phyloP scores from a whole-genome alignment of 2,888 invertebrate genomes.

The Sinelater perroti region DNA sequence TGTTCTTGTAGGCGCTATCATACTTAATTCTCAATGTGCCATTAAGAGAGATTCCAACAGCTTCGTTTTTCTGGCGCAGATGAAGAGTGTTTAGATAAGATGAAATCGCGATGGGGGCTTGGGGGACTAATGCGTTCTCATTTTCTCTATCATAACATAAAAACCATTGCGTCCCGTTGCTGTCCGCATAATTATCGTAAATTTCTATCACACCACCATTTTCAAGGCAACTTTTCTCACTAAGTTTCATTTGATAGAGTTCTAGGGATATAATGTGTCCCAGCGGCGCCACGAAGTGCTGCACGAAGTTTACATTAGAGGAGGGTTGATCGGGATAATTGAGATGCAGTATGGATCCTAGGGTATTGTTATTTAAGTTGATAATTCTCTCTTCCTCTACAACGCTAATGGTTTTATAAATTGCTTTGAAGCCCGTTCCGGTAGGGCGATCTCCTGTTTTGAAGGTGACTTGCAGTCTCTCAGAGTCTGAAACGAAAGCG shows the following conservation, averaged over 20 bases:
- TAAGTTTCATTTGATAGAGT: slow-evolving; percentile 61
- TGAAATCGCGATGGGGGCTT: slow-evolving; percentile 67
- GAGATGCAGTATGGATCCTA: slow-evolving; percentile 64
- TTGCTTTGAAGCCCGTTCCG: slow-evolving; percentile 73
- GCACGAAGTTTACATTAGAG: slow-evolving; percentile 63
- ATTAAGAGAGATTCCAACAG: slow-evolving; percentile 66
- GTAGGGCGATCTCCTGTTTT: slow-evolving; percentile 71
- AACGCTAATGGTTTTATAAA: slow-evolving; percentile 66
- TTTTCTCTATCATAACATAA: slow-evolving; percentile 64
- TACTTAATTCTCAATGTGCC: slow-evolving; percentile 69
- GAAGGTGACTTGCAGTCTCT: slow-evolving; percentile 69
- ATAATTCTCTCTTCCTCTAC: slow-evolving; percentile 61
- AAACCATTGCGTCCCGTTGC: slow-evolving; percentile 75
- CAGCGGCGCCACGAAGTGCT: slow-evolving; percentile 67
- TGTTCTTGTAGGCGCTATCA: slow-evolving; percentile 72
- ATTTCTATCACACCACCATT: slow-evolving; percentile 55
- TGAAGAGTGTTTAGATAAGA: slow-evolving; percentile 74
- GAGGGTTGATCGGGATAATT: slow-evolving; percentile 68
- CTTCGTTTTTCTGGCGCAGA: slow-evolving; percentile 64
- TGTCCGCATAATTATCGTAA: slow-evolving; percentile 75
- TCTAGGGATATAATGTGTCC: slow-evolving; percentile 65
- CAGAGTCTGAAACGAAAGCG: slow-evolving; percentile 71
- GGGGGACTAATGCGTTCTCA: slow-evolving; percentile 53
- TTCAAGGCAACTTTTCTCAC: slow-evolving; percentile 53
- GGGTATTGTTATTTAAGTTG: slow-evolving; percentile 59